These are phyloP conservation scores for Apodemus sylvaticus DNA, from an alignment of 2,113 vertebrate genomes.

Conservation along the genomic window DNA sequence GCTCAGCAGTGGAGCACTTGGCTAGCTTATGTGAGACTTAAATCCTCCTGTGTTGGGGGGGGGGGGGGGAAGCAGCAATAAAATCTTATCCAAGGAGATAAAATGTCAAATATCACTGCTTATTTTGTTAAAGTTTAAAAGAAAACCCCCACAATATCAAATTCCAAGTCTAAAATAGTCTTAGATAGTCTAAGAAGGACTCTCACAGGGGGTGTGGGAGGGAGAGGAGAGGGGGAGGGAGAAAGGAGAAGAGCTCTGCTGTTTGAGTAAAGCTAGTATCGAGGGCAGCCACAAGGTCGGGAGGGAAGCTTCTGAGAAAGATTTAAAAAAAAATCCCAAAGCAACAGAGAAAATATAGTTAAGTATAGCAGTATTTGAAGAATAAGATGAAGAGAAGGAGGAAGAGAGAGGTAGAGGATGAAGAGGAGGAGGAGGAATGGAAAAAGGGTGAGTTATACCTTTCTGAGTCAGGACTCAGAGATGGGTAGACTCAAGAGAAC, in stretches of 20 bases:
- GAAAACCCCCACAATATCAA: background rate
- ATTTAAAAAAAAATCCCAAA: background rate
- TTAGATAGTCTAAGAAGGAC: too few relatives aligned
- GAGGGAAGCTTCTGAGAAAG: background rate
- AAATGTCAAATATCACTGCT: background rate
- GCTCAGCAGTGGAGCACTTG: background rate
- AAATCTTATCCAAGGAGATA: background rate
- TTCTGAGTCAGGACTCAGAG: background rate
- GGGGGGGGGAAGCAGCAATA: background rate
- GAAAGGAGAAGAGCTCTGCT: background rate
- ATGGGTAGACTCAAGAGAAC: background rate
- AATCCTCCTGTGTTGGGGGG: background rate
- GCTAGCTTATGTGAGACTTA: background rate
- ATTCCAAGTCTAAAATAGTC: background rate
- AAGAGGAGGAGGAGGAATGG: background rate
- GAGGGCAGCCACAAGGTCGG: background rate
- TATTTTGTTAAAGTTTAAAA: background rate
- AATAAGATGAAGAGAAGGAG: background rate
- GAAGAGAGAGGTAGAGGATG: background rate
- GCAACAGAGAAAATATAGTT: background rate
- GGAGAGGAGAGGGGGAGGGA: background rate
- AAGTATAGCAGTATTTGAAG: background rate
- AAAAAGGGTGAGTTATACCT: background rate
- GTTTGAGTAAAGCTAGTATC: background rate
- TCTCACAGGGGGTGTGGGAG: background rate